A percentile compares a stretch with the other conserved stretches of the same genome.
These are phyloP conservation scores for Diploptera punctata DNA, from an alignment of 2,888 invertebrate genomes.

Conservation along the genomic window DNA sequence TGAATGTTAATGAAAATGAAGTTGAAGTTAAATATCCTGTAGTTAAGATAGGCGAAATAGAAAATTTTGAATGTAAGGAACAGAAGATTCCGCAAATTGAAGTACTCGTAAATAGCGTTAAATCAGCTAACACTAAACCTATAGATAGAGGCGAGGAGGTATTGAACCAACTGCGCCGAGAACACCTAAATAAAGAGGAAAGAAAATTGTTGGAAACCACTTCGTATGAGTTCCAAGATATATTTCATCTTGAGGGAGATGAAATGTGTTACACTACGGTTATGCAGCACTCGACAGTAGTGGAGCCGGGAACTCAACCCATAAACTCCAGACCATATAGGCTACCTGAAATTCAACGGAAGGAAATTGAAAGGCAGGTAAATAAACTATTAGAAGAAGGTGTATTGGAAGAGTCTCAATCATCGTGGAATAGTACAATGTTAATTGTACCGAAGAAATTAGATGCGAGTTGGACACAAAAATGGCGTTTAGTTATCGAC, in stretches of 20 bases:
- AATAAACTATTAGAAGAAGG: no score
- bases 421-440: no score
- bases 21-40: background rate
- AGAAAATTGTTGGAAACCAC: background rate
- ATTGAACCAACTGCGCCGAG: background rate
- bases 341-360: background rate
- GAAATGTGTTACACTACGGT: background rate
- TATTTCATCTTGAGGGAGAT: no score
- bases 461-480: no score
- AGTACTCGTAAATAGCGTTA: no score
- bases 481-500: slow-evolving; percentile 44
- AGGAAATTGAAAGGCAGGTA: background rate
- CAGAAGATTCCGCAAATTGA: no score
- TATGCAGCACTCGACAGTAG: background rate
- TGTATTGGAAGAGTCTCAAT: no score
- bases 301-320: background rate
- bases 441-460: no score
- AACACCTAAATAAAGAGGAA: background rate
- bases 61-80: background rate
- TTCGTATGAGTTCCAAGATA: background rate
- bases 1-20: background rate
- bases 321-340: background rate
- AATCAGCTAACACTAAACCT: no score
- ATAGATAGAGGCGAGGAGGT: background rate
- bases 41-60: background rate